These are phyloP conservation scores for Euspilapteryx auroguttella DNA, from an alignment of 2,888 invertebrate genomes.

Conservation along the genomic window DNA sequence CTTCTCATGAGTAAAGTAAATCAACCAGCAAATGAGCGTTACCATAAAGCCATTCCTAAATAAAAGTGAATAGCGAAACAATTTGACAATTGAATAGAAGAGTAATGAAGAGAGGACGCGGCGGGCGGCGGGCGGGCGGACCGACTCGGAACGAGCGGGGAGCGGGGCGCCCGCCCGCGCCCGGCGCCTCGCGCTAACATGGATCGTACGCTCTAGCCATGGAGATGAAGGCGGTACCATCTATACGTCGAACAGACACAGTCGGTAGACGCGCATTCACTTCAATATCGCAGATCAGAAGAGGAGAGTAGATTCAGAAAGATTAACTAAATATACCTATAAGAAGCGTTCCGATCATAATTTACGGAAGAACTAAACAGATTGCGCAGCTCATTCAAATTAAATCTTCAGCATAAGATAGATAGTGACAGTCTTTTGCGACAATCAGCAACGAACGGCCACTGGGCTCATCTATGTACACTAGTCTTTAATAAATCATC, in stretches of 20 bases:
- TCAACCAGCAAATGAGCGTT: slow-evolving; percentile 50
- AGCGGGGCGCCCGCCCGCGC: too few species aligned
- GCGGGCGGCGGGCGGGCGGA: slow-evolving; percentile 12
- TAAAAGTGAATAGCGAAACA: slow-evolving; percentile 51
- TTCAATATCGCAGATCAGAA: slow-evolving; percentile 52
- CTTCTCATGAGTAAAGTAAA: slow-evolving; percentile 36
- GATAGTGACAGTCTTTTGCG: slow-evolving; percentile 54
- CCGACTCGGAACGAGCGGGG: too few species aligned
- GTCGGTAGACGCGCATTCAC: slow-evolving; percentile 54
- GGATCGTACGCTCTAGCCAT: slow-evolving; percentile 51
- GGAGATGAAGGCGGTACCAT: slow-evolving; percentile 54
- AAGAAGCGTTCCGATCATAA: slow-evolving; percentile 55
- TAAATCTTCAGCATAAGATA: slow-evolving; percentile 59
- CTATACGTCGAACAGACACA: slow-evolving; percentile 50
- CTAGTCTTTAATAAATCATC: slow-evolving; percentile 48
- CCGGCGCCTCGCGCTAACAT: slow-evolving; percentile 38
- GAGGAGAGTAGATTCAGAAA: slow-evolving; percentile 53
- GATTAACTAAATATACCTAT: slow-evolving; percentile 57
- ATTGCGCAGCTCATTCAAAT: slow-evolving; percentile 61
- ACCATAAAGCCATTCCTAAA: slow-evolving; percentile 55
- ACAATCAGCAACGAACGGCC: slow-evolving; percentile 62
- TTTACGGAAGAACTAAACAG: slow-evolving; percentile 58
- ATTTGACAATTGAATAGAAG: slow-evolving; percentile 34
- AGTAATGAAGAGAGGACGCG: slow-evolving; percentile 35
- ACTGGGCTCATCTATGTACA: slow-evolving; percentile 59